Evolutionary conservation across 2,113 vertebrate genomes (phyloP).

Genomic region (Hippolais icterina): DNA sequence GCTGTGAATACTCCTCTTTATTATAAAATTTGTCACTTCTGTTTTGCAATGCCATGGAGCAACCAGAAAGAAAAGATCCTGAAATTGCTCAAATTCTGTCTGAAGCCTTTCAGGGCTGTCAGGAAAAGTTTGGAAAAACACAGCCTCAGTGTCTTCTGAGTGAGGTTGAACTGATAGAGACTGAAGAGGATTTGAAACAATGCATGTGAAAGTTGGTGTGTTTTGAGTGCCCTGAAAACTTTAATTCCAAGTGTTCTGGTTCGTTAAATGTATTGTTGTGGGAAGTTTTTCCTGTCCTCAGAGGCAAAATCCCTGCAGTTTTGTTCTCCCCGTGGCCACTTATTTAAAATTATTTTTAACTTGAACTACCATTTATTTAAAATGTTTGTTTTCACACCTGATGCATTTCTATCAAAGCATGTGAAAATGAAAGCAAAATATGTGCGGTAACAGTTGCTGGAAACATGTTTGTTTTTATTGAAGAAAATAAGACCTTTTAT

Average conservation of each 20-base stretch:
- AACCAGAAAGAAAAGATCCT: background rate
- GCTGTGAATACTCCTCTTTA: background rate
- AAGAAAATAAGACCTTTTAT: background rate
- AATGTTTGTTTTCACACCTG: conserved; percentile 11
- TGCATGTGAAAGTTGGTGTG: conserved; percentile 28
- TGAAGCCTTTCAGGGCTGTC: background rate
- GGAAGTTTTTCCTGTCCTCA: conserved; percentile 59
- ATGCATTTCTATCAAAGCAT: background rate
- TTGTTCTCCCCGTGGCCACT: background rate
- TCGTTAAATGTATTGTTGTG: conserved; percentile 40
- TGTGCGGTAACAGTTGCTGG: background rate
- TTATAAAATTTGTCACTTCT: background rate
- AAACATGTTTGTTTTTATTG: background rate
- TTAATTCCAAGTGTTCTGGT: conserved; percentile 49
- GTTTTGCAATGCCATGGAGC: background rate
- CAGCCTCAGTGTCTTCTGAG: background rate
- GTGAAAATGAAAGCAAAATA: conserved; percentile 12
- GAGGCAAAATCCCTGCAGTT: conserved; percentile 4
- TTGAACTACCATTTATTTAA: background rate
- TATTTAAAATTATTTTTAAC: conserved; percentile 19
- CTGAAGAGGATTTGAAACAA: conserved; percentile 35
- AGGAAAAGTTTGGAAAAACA: background rate
- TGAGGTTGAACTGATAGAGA: background rate
- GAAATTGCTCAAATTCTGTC: background rate
- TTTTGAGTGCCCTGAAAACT: conserved; percentile 47